Base-by-base conservation (phyloP, 2,888 invertebrate species). In the Ophioninae sp. region DNA sequence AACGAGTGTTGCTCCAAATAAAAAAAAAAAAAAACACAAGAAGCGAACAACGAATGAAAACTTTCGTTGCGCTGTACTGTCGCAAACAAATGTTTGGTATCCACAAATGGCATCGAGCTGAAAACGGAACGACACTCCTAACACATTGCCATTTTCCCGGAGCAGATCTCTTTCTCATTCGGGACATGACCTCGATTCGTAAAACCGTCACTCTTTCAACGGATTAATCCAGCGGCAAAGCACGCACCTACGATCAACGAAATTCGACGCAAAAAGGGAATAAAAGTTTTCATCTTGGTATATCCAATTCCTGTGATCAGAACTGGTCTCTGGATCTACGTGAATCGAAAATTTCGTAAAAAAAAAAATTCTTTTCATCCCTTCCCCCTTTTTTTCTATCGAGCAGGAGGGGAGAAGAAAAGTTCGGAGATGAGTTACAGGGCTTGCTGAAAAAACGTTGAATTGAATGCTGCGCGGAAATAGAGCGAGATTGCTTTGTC, bases 291-390 rank as follows among this genome's bases (percentile, higher is more conserved):
- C 59, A 67, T 23, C 30, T 23, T 20, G 64, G 58, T 61, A 67
- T 81, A 79, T 84, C 75, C 72, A 75, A 72, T 81, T 78, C 78
- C 81, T 65, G 44, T 37, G 39, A 67, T 71, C 75, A 78, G 63
- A 81, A 67, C 37, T n/a, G 65, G 30, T 65, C 30, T 23, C 22
- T 56, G 51, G 10, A 67, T 51, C 9, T 65, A 59, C 22, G 59
- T 56, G 77, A 41, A 68, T 59, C 41, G 41, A 75, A 74, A 61
- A 65, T 71, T 78, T 64, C 22, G 9, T 64, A 79, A 74, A 73
- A 76, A 67, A 39, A 13, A 56, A 56, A 30, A 13, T 17, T 5
- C 17, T n/a, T 9, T 9, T n/a, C 3, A 8, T 9, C n/a, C 17
- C 22, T 6, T 37, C 17, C 68, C 44, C 10, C 37, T 65, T 23